Evolutionary conservation across 2,888 invertebrate genomes (phyloP).

Genomic region (Hirtodrosophila confusa): DNA sequence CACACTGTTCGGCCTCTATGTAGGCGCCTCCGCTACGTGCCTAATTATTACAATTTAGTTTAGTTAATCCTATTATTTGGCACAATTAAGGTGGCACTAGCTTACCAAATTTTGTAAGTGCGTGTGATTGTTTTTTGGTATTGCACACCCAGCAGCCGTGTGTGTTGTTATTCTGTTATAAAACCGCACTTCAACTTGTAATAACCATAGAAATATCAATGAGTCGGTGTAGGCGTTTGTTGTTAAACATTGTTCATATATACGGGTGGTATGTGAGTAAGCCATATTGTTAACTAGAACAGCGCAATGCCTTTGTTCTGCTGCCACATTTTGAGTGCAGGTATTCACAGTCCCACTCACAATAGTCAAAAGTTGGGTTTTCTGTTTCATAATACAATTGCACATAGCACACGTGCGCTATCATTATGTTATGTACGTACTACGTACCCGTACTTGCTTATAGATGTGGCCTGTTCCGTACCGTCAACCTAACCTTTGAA

Average conservation of each 20-base stretch:
- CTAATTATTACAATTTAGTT: slow-evolving; percentile 60
- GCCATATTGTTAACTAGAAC: neutral
- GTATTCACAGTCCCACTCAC: slow-evolving; percentile 1
- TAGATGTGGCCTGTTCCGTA: slow-evolving; percentile 5
- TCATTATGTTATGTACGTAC: slow-evolving; percentile 3
- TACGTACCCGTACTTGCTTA: neutral
- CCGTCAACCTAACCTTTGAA: slow-evolving; percentile 13
- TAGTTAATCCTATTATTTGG: slow-evolving; percentile 60
- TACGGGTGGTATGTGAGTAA: slow-evolving; percentile 3
- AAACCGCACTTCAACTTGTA: slow-evolving; percentile 6
- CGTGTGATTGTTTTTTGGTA: neutral
- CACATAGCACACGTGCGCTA: slow-evolving; percentile 37
- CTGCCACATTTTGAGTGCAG: neutral
- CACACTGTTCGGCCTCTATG: slow-evolving; percentile 48
- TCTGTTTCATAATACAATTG: slow-evolving; percentile 61
- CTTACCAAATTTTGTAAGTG: slow-evolving; percentile 49
- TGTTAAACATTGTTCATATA: slow-evolving; percentile 29
- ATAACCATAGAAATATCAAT: slow-evolving; percentile 2
- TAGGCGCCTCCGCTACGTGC: slow-evolving; percentile 56
- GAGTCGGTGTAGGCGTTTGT: slow-evolving; percentile 37
- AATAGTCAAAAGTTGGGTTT: neutral
- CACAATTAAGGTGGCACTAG: slow-evolving; percentile 32
- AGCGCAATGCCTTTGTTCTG: neutral
- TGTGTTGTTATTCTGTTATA: slow-evolving; percentile 10
- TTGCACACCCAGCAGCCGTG: neutral